phyloP scores from a whole-genome alignment of 1,140 invertebrate species.

The Achatina immaculata region DNA sequence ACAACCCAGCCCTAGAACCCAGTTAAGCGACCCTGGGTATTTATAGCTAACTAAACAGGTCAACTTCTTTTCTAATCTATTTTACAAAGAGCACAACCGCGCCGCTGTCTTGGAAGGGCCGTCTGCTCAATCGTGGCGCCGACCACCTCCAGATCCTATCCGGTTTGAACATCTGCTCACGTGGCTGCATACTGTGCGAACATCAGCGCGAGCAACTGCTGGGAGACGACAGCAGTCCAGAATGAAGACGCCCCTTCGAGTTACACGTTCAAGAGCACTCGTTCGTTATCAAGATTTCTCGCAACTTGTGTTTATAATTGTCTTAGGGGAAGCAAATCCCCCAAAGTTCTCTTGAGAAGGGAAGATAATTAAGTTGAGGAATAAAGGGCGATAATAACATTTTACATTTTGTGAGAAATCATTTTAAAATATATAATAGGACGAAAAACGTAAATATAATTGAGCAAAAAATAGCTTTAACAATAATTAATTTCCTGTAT shows the following conservation, averaged over 20 bases:
- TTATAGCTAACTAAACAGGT: neutral
- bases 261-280: neutral
- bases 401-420: too few species aligned
- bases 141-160: neutral
- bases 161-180: neutral
- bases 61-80: constrained; percentile 7
- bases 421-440: too few species aligned
- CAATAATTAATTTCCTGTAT: too few species aligned
- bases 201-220: neutral
- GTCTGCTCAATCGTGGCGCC: neutral
- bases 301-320: neutral
- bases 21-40: neutral
- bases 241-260: neutral
- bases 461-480: too few species aligned
- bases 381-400: too few species aligned
- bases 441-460: too few species aligned
- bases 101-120: neutral
- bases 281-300: neutral
- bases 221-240: neutral
- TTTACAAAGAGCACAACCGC: neutral
- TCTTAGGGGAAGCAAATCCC: neutral
- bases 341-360: too few species aligned
- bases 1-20: too few species aligned
- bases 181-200: neutral
- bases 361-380: too few species aligned